A percentile compares a stretch with the other conserved stretches of the same genome.
phyloP scores from a whole-genome alignment of 2,113 vertebrate genomes.

The Salvelinus alpinus region DNA sequence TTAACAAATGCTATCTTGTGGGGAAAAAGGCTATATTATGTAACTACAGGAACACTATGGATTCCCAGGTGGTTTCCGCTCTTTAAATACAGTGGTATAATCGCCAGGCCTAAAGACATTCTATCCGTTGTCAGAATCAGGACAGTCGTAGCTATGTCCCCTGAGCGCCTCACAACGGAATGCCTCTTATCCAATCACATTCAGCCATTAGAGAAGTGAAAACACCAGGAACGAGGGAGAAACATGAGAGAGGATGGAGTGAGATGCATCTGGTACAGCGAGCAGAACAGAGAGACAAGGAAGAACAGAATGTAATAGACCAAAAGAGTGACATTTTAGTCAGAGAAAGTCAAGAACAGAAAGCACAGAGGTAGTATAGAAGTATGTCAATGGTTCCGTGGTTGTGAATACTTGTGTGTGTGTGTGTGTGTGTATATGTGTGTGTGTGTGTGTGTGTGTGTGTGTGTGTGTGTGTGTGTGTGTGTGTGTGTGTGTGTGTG shows the following conservation, averaged over 20 bases:
- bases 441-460: background rate
- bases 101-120: conserved; percentile 54
- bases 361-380: background rate
- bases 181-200: conserved; percentile 47
- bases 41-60: conserved; percentile 38
- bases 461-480: no score
- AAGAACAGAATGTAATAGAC: conserved; percentile 54
- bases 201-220: conserved; percentile 32
- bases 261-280: conserved; percentile 59
- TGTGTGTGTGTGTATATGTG: background rate
- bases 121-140: conserved; percentile 67
- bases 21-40: conserved; percentile 49
- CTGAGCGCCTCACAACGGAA: conserved; percentile 53
- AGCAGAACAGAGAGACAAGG: conserved; percentile 61
- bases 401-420: background rate
- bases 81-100: conserved; percentile 54
- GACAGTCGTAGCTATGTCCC: conserved; percentile 44
- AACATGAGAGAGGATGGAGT: background rate
- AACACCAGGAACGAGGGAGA: background rate
- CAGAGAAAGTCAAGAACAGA: conserved; percentile 47
- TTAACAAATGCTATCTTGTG: conserved; percentile 42
- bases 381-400: background rate
- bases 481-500: no score
- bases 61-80: conserved; percentile 48
- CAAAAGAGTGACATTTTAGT: conserved; percentile 73